Evolutionary conservation across 2,113 vertebrate genomes (phyloP).

Genomic region (Arizona elegans): DNA sequence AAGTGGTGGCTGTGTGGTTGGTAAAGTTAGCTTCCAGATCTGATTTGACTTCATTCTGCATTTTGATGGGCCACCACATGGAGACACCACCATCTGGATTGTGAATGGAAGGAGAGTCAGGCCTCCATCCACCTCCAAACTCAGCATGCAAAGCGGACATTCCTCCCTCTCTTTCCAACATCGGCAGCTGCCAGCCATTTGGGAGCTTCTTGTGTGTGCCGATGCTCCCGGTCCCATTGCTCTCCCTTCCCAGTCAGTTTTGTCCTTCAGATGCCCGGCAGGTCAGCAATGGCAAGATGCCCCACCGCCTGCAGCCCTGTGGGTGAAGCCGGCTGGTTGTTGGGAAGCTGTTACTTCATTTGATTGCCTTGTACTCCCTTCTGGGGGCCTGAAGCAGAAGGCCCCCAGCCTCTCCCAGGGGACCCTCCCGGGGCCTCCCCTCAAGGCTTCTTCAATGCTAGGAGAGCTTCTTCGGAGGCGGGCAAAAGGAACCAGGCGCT

Average conservation of each 20-base stretch:
- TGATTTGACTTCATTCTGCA: neutral
- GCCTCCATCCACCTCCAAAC: neutral
- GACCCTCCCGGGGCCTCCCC: too few species aligned
- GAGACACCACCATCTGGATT: neutral
- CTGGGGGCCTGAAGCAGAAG: neutral
- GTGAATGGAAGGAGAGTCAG: neutral
- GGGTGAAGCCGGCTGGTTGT: too few species aligned
- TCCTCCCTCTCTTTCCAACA: neutral
- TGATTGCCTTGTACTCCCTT: too few species aligned
- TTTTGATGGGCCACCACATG: neutral
- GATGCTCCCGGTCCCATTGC: neutral
- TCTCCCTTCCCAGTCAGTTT: neutral
- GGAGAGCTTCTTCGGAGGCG: neutral
- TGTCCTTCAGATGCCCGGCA: neutral
- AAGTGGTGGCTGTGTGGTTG: neutral
- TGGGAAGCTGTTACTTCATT: too few species aligned
- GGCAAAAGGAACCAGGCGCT: too few species aligned
- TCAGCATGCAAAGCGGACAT: neutral
- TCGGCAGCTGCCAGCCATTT: neutral
- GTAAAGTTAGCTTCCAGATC: neutral
- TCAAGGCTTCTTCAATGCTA: rapidly evolving
- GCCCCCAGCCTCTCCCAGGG: too few species aligned
- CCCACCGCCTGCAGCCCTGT: too few species aligned
- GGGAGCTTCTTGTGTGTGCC: neutral
- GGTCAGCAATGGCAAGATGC: too few species aligned